These are phyloP conservation scores for Tethya wilhelma DNA, from an alignment of 37 sponge, comb jelly and placozoan genomes.

Conservation along the genomic window DNA sequence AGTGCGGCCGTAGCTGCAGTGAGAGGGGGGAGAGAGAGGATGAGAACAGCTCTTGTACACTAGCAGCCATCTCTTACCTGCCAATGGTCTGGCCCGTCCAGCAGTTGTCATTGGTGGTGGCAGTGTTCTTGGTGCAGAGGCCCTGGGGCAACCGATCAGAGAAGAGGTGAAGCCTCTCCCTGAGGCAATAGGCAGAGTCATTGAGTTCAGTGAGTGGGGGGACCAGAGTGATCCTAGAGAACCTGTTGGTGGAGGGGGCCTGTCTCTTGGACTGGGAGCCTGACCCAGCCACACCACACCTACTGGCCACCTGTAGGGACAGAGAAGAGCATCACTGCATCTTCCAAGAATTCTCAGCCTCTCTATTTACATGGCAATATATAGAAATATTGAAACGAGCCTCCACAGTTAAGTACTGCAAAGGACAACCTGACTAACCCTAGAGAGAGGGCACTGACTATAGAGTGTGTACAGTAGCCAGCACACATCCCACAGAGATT, in stretches of 20 bases:
- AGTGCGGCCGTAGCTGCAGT: slow-evolving; percentile 22
- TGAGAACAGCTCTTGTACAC: not conserved
- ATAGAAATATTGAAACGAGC: no score
- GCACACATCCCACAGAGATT: no score
- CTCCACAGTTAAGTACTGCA: no score
- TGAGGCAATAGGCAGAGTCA: slow-evolving; percentile 40
- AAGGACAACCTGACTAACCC: no score
- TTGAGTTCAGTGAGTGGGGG: slow-evolving; percentile 24
- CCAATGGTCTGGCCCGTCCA: slow-evolving; percentile 51
- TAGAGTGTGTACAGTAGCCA: no score
- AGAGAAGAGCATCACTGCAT: not conserved
- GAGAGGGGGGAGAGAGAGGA: not conserved
- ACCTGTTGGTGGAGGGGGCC: not conserved
- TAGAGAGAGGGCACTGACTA: no score
- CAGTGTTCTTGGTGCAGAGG: not conserved
- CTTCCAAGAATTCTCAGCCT: no score
- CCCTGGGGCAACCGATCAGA: slow-evolving; percentile 4
- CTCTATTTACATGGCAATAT: no score
- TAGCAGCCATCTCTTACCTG: slow-evolving; percentile 13
- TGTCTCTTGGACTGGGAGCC: not conserved
- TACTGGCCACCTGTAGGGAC: slow-evolving; percentile 1
- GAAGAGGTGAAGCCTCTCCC: not conserved
- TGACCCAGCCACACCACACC: not conserved
- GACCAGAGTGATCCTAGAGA: not conserved
- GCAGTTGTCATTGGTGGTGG: slow-evolving; percentile 21